Conservation (phyloP, 2,888 invertebrate genomes). For the Pammene aurita region DNA sequence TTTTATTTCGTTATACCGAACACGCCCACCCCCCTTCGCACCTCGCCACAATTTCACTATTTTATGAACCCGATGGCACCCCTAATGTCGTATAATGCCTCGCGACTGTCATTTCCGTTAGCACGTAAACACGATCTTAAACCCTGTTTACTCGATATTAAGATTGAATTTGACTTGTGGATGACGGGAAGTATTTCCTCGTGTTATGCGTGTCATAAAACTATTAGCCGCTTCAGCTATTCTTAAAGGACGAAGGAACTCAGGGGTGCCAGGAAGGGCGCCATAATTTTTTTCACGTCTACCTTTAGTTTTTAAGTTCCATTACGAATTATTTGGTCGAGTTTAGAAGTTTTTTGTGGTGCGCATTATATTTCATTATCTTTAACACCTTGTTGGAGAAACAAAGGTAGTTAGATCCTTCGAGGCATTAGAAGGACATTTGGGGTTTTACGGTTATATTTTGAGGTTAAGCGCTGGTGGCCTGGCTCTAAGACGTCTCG, state of each 20-base stretch:
- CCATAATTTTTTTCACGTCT: conserved; percentile 66
- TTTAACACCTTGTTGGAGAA: conserved; percentile 73
- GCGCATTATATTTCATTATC: conserved; percentile 75
- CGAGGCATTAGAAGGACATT: conserved; percentile 4
- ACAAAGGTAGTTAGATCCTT: conserved; percentile 39
- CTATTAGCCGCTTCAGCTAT: conserved; percentile 82
- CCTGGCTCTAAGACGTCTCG: too few species aligned
- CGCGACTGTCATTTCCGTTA: conserved; percentile 74
- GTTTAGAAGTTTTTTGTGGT: conserved; percentile 65
- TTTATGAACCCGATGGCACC: conserved; percentile 72
- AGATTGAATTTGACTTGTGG: conserved; percentile 54
- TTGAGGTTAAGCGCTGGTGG: too few species aligned
- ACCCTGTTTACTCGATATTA: conserved; percentile 56
- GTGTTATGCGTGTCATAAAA: conserved; percentile 82
- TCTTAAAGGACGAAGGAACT: conserved; percentile 66
- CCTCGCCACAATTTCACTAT: conserved; percentile 67
- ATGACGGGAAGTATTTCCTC: conserved; percentile 51
- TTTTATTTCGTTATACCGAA: conserved; percentile 78
- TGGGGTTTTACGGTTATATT: neutral
- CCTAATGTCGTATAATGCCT: conserved; percentile 76
- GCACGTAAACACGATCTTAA: conserved; percentile 46
- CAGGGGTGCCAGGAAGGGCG: conserved; percentile 69
- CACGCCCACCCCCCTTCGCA: conserved; percentile 65
- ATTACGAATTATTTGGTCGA: conserved; percentile 74
- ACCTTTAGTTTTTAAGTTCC: conserved; percentile 70